Evolutionary conservation across 2,888 invertebrate species (phyloP).

Genomic region (Argyra leucocephala): DNA sequence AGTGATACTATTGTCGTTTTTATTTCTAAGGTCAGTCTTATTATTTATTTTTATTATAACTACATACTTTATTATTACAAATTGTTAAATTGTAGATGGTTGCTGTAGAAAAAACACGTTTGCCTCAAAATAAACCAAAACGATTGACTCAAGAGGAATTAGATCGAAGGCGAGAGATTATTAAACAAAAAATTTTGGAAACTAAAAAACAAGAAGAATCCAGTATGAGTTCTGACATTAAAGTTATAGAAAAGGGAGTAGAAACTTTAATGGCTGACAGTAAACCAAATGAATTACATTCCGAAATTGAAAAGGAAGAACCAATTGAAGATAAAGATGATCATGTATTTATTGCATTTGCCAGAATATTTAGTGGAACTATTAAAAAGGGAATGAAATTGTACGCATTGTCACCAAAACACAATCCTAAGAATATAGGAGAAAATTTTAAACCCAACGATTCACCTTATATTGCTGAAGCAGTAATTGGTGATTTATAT

Average conservation of each 20-base stretch:
- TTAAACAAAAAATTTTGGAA: slow-evolving; percentile 56
- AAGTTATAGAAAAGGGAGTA: slow-evolving; percentile 30
- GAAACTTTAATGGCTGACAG: slow-evolving; percentile 27
- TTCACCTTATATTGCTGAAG: slow-evolving; percentile 39
- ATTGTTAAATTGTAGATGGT: slow-evolving; percentile 70
- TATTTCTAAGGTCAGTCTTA: slow-evolving; percentile 37
- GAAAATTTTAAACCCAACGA: slow-evolving; percentile 26
- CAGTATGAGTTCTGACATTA: slow-evolving; percentile 17
- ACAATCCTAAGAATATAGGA: slow-evolving; percentile 60
- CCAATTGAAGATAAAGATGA: slow-evolving; percentile 32
- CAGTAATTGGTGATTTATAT: slow-evolving; percentile 64
- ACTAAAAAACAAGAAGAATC: slow-evolving; percentile 32
- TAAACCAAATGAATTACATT: background rate
- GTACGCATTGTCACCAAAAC: slow-evolving; percentile 79
- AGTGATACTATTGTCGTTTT: slow-evolving; percentile 50
- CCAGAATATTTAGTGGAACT: slow-evolving; percentile 83
- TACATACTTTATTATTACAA: background rate
- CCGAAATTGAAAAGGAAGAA: slow-evolving; percentile 22
- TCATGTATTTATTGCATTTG: slow-evolving; percentile 79
- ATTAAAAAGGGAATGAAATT: slow-evolving; percentile 65
- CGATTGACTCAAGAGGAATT: slow-evolving; percentile 68
- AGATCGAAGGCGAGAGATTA: slow-evolving; percentile 55
- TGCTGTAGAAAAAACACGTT: slow-evolving; percentile 59
- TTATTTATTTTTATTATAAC: background rate
- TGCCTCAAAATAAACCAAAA: slow-evolving; percentile 74